Base-by-base conservation (phyloP, 2,888 invertebrate genomes). In the Diabrotica balteata region DNA sequence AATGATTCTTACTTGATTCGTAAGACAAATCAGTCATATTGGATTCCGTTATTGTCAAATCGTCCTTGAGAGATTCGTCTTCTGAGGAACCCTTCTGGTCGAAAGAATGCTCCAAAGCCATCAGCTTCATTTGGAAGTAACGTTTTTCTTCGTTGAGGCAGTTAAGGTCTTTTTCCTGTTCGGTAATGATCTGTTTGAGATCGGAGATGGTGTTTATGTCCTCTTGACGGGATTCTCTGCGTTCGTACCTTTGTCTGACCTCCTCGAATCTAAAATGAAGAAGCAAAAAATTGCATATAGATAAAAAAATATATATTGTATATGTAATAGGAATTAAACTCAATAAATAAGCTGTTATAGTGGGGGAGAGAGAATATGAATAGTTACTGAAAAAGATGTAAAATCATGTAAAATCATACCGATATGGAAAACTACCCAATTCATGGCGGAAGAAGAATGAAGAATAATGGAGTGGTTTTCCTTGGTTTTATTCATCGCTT, bases 131-230 rank as follows among this genome's bases (percentile, higher is more conserved):
- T 80, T 88, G 88, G 81, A 87, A 87, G 74, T 86, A 88, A 6
- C 87, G 83, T 76, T 88, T 84, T 66, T 87, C 86, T 79, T 88
- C 88, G 52, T 88, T 88, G 43, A 88, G 80, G 69, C 86, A 83
- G 47, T 86, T 86, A 57, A 88, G 78, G 77, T 88, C 88, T 69
- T 86, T 86, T 73, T 88, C 88, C 75, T 88, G 87, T 67, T 87
- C 86, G 45, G 87, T 87, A 60, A 88, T 85, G n/a, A 87, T 84
- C 73, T 85, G 85, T 46, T 85, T 84, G 59, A 88, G 77, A 70
- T 88, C 88, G 7, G 86, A 81, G 55, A 88, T 88, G 73, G 86
- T 84, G 64, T 86, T 86, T 45, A 88, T 73, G 77, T 88, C 88
- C 80, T 88, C 88, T 8, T 85, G 82, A 2, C 87, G 83, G 1